Base-by-base conservation (phyloP, 2,113 vertebrate genomes). In the Engraulis encrasicolus region DNA sequence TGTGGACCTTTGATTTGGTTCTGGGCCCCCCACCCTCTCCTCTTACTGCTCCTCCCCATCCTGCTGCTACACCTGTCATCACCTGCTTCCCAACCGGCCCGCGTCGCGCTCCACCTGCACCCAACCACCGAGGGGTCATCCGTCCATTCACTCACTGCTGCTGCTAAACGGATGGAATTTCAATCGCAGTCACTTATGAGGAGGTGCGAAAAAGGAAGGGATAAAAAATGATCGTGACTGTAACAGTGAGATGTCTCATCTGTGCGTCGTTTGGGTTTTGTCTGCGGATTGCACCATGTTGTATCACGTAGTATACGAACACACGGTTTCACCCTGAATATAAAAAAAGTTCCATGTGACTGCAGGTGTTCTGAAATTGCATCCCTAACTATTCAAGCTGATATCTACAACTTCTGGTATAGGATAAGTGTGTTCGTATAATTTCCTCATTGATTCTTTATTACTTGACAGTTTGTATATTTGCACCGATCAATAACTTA, bases 81-180 rank as follows among this genome's bases (percentile, higher is more conserved):
- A 7, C 31, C 17, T 31, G 31, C 82, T 74, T 45, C 45, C 27
- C 14, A 48, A 45, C 9, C 79, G 31, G 61, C 11, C n/a, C 50
- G 82, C 86, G 86, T 85, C 38, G 50, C 45, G 66, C 50, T 84
- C 78, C 31, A 49, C 52, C 48, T 66, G n/a, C 50, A 52, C 52
- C 49, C 19, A 12, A 34, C 54, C 61, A 27, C 45, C 23, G 15
- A 50, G 61, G 27, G 27, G 19, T 27, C 54, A n/a, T 71, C 48
- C 36, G 9, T n/a, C 78, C 36, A 23, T 18, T 0, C 40, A n/a
- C n/a, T n/a, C 12, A 48, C 79, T 74, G 34, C 79, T 54, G 6
- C 31, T 27, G 50, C 27, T 54, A 66, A 12, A 20, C 27, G 34
- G 27, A 48, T 78, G 74, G 84, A 82, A 82, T 79, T 37, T 85